phyloP scores from a whole-genome alignment of 30 jellyfish, hydroid and myxozoan genomes.

The Morbakka virulenta region DNA sequence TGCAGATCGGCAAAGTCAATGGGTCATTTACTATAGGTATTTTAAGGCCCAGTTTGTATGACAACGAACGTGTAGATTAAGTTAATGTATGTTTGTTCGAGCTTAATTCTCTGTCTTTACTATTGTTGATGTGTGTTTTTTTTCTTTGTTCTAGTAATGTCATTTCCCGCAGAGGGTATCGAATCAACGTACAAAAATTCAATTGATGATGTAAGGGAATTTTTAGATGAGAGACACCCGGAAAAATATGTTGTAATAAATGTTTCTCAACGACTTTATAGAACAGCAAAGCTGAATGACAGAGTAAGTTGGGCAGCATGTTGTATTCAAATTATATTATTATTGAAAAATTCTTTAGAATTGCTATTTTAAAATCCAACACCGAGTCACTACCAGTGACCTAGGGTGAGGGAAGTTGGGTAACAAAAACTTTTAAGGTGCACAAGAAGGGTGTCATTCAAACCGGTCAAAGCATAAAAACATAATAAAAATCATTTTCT shows the following conservation, averaged over 20 bases:
- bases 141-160: slow-evolving; percentile 69
- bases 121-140: background rate
- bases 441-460: too few relatives aligned
- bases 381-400: too few relatives aligned
- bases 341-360: too few relatives aligned
- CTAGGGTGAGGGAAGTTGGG: too few relatives aligned
- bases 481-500: too few relatives aligned
- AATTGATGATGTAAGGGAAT: slow-evolving; percentile 86
- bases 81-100: background rate
- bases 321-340: too few relatives aligned
- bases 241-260: slow-evolving; percentile 84
- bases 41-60: background rate
- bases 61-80: background rate
- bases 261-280: slow-evolving; percentile 80
- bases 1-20: too few relatives aligned
- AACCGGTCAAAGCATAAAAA: too few relatives aligned
- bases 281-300: slow-evolving; percentile 82
- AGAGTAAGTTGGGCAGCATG: slow-evolving; percentile 60
- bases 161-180: slow-evolving; percentile 95
- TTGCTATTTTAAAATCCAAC: too few relatives aligned
- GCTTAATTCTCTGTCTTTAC: background rate
- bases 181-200: slow-evolving; percentile 90
- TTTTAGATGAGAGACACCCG: slow-evolving; percentile 67
- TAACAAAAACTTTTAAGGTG: too few relatives aligned
- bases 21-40: too few relatives aligned